phyloP scores from a whole-genome alignment of 2,113 vertebrate genomes.

The Alethe diademata region DNA sequence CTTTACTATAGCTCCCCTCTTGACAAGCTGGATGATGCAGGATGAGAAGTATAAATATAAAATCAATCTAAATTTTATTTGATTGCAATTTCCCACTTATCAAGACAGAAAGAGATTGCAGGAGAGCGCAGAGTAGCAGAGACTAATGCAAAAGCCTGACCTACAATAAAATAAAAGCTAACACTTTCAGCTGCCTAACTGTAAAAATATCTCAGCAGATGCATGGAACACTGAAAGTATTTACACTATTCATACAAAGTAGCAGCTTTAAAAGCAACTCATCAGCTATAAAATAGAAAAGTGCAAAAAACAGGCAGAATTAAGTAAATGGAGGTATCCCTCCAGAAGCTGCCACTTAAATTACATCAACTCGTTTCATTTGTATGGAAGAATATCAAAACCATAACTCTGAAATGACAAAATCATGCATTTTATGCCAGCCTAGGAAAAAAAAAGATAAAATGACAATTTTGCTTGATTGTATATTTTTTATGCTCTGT shows the following conservation, averaged over 20 bases:
- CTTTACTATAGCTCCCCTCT: neutral
- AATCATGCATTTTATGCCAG: neutral
- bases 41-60: constrained; percentile 33
- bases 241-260: neutral
- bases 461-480: neutral
- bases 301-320: neutral
- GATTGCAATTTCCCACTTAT: neutral
- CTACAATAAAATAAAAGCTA: neutral
- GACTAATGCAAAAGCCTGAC: neutral
- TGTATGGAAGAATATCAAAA: neutral
- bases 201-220: neutral
- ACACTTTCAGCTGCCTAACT: neutral
- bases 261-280: constrained; percentile 2
- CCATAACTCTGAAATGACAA: neutral
- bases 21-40: neutral
- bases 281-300: neutral
- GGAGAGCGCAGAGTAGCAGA: neutral
- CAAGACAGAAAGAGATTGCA: neutral
- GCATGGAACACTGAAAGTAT: neutral
- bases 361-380: neutral
- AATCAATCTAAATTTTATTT: constrained; percentile 57
- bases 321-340: neutral
- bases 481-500: neutral
- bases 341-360: neutral
- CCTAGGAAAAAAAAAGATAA: neutral